phyloP scores from a whole-genome alignment of 2,888 invertebrate genomes.

The Nemotelus nigrinus region DNA sequence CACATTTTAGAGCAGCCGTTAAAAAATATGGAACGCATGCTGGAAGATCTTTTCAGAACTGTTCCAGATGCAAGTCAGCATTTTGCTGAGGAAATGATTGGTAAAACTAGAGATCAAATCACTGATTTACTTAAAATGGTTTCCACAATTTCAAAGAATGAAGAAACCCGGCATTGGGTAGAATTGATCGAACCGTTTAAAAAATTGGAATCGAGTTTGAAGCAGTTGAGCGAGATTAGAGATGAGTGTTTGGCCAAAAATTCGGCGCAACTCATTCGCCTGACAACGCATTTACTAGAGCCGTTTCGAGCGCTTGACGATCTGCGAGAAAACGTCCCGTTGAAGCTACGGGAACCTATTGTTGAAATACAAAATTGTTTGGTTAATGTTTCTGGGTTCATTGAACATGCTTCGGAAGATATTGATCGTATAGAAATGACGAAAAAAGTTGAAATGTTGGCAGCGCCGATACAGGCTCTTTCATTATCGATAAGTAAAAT shows the following conservation, averaged over 20 bases:
- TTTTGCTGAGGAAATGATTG: neutral
- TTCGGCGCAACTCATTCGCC: constrained; percentile 20
- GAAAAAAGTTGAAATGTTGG: constrained; percentile 52
- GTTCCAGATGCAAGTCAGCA: constrained; percentile 53
- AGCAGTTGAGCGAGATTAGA: neutral
- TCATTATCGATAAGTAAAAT: neutral
- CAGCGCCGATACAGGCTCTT: constrained; percentile 52
- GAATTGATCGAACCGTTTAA: neutral
- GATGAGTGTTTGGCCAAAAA: neutral
- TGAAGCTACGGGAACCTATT: constrained; percentile 32
- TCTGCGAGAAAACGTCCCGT: constrained; percentile 32
- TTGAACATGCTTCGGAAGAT: constrained; percentile 38
- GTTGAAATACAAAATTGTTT: constrained; percentile 42
- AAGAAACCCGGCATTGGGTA: neutral
- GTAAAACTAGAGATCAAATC: neutral
- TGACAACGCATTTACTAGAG: constrained; percentile 46
- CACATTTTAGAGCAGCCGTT: constrained; percentile 44
- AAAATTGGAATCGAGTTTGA: neutral
- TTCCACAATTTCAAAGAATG: neutral
- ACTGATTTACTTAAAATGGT: constrained; percentile 4
- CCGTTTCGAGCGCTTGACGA: constrained; percentile 44
- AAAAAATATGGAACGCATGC: constrained; percentile 29
- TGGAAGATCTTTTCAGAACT: constrained; percentile 37
- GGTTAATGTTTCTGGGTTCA: constrained; percentile 41
- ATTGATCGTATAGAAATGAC: constrained; percentile 44